Evolutionary conservation across 2,888 invertebrate genomes (phyloP), one percentile per base, ranked within the genome.

Genomic region (Tribolium freemani): DNA sequence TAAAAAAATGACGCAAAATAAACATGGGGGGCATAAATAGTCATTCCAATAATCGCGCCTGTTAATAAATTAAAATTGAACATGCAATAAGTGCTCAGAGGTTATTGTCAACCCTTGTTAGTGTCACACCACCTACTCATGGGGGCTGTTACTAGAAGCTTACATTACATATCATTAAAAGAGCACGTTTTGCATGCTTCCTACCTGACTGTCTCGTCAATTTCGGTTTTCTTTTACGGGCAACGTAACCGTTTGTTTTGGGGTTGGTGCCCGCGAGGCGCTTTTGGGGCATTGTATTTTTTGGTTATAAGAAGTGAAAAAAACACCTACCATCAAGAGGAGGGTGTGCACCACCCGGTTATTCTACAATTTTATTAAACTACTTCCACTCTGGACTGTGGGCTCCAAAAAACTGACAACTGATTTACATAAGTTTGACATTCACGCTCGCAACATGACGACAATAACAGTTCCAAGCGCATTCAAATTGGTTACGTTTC

Each of bases 141-240:
- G 31, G 58, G 53, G 51, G 21, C 10, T 13, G 20, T 51, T 50
- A 50, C 50, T 69, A 70, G 11, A 38, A 70, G 56, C 51, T 51
- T 21, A 60, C 31, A 46, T 26, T 26, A 53, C 31, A 67, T 53
- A 21, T 9, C 16, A 26, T n/a, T 46, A 20, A 58, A 44, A 46
- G 75, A 77, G 76, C 76, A 77, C 77, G 53, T 73, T 71, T 76
- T 76, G 76, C 76, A 77, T 78, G 76, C 79, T 75, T 74, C 80
- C 75, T 81, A 81, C 81, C 81, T 81, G 79, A 72, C 75, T 80
- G 77, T 76, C 79, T 74, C 20, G 77, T 77, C 66, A 79, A 75
- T 79, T 74, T 81, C 76, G 72, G 75, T 77, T 77, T 78, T 75
- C 80, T 75, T 21, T 75, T 71, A 75, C 72, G 75, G 54, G 71